Percentiles rank a stretch among this genome's conserved stretches.
Evolutionary conservation across 2,797 vertebrate species (phyloP).

Genomic region (Gobio occitaniae): DNA sequence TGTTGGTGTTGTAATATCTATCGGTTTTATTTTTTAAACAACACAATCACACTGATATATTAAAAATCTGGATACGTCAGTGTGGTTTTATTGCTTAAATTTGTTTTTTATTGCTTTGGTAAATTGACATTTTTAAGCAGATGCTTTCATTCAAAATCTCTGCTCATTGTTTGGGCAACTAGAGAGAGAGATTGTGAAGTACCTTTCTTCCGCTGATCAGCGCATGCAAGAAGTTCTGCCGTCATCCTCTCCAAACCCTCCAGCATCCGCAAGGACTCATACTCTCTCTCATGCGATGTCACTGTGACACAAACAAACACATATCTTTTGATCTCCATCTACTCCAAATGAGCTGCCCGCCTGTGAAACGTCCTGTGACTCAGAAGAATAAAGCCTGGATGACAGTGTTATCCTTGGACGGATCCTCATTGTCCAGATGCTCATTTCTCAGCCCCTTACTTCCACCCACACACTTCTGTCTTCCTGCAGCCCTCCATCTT

Average conservation of each 20-base stretch:
- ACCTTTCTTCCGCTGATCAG: conserved; percentile 70
- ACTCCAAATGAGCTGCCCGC: conserved; percentile 1
- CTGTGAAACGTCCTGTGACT: conserved; percentile 25
- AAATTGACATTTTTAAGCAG: not conserved
- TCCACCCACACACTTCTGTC: conserved; percentile 57
- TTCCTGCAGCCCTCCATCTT: not conserved
- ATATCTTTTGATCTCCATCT: conserved; percentile 19
- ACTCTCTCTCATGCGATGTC: conserved; percentile 29
- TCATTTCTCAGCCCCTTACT: conserved; percentile 50
- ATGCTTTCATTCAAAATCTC: not conserved
- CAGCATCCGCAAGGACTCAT: conserved; percentile 58
- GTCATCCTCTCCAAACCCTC: conserved; percentile 61
- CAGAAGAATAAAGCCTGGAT: conserved; percentile 10
- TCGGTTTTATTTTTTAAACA: not conserved
- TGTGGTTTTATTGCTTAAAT: too few relatives aligned
- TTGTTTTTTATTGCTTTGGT: too few relatives aligned
- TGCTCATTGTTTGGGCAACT: not conserved
- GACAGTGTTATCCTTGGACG: conserved; percentile 1
- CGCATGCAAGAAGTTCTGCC: conserved; percentile 59
- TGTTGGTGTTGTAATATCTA: not conserved
- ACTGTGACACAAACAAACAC: conserved; percentile 49
- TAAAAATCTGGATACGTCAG: too few relatives aligned
- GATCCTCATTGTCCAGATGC: conserved; percentile 50
- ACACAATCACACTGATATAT: not conserved
- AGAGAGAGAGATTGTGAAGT: not conserved